Evolutionary conservation across 1,140 invertebrate species (phyloP).

Genomic region (Drosophila simulans): DNA sequence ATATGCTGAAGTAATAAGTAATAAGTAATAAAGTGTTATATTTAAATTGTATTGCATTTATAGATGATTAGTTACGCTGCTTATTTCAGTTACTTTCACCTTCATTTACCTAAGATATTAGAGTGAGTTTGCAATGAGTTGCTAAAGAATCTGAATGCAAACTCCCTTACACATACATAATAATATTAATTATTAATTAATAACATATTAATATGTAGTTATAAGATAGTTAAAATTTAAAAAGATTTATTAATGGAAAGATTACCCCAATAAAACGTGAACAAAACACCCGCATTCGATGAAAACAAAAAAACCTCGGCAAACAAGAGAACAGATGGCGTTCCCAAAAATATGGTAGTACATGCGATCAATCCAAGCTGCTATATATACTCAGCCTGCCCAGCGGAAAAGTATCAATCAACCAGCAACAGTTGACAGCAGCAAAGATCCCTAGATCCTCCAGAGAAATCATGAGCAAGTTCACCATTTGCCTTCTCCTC

Average conservation of each 20-base stretch:
- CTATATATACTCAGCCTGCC: conserved; percentile 13
- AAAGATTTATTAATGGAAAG: neutral
- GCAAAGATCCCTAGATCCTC: neutral
- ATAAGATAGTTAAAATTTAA: no score
- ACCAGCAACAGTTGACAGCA: neutral
- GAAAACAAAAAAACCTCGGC: neutral
- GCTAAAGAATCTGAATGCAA: no score
- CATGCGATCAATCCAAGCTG: no score
- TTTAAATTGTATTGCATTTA: no score
- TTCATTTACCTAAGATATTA: no score
- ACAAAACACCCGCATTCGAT: neutral
- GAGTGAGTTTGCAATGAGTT: no score
- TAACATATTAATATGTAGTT: no score
- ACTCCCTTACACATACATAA: no score
- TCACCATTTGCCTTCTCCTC: conserved; percentile 45
- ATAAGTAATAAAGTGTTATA: no score
- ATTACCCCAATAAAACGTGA: neutral
- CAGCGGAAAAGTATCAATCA: conserved; percentile 6
- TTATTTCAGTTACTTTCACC: neutral
- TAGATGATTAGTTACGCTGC: no score
- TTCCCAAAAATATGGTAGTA: neutral
- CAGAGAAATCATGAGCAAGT: conserved; percentile 51
- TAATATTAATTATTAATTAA: no score
- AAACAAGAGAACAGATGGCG: conserved; percentile 15
- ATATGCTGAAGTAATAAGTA: no score